Evolutionary conservation across 2,888 invertebrate genomes (phyloP).

Genomic region (Phalangium opilio): DNA sequence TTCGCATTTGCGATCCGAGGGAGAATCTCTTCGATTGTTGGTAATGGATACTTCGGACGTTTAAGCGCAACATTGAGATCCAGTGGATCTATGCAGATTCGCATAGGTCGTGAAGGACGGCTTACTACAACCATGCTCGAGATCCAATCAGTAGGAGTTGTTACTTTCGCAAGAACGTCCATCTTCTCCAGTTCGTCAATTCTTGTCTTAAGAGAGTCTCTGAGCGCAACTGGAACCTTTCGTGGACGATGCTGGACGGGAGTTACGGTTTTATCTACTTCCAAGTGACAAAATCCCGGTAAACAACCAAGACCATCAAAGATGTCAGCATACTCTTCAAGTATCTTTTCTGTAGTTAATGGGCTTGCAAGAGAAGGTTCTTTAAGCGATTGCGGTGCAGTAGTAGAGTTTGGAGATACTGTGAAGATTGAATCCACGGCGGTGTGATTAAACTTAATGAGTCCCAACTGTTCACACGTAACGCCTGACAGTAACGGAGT

Average conservation of each 20-base stretch:
- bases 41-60: constrained; percentile 6
- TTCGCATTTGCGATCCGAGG: constrained; percentile 1
- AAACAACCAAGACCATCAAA: constrained; percentile 4
- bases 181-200: constrained; percentile 3
- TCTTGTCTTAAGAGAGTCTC: constrained; percentile 5
- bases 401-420: background rate
- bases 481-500: too few relatives aligned
- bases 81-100: constrained; percentile 8
- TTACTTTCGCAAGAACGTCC: constrained; percentile 3
- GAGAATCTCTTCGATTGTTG: constrained; percentile 3
- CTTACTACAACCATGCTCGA: constrained; percentile 7
- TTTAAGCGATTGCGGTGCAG: background rate
- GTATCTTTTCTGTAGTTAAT: background rate
- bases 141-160: constrained; percentile 1
- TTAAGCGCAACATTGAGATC: constrained; percentile 4
- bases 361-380: too few relatives aligned
- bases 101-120: background rate
- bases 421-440: too few relatives aligned
- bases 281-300: constrained; percentile 1
- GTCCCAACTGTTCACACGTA: background rate
- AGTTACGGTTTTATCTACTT: background rate
- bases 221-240: constrained; percentile 1
- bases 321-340: constrained; percentile 5
- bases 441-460: background rate
- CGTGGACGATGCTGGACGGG: constrained; percentile 1